A percentile compares a stretch with the other conserved stretches of the same genome.
Evolutionary conservation across 1,140 invertebrate species (phyloP).

Genomic region (Acromyrmex charruanus): DNA sequence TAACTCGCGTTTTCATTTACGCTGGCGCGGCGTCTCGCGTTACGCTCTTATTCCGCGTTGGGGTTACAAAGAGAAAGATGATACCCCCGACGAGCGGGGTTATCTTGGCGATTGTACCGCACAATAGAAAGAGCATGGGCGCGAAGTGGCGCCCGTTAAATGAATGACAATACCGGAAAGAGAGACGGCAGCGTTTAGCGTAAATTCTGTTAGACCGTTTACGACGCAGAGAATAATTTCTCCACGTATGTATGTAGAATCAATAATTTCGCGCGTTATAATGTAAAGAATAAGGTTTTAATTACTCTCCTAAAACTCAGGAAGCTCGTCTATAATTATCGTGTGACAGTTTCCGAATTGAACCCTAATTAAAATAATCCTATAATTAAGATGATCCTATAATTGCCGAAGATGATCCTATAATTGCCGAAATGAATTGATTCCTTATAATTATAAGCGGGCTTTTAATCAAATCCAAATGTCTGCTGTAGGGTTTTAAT

Average conservation of each 20-base stretch:
- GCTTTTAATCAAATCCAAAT: neutral
- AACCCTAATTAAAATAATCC: neutral
- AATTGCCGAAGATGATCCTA: neutral
- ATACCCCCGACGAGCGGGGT: conserved; percentile 58
- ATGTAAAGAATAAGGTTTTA: neutral
- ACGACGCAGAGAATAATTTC: conserved; percentile 43
- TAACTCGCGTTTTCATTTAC: conserved; percentile 12
- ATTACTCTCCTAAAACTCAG: neutral
- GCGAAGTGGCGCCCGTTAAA: conserved; percentile 59
- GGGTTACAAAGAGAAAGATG: conserved; percentile 68
- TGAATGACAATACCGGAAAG: conserved; percentile 45
- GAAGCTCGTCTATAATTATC: conserved; percentile 8
- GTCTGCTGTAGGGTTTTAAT: neutral
- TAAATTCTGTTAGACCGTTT: conserved; percentile 40
- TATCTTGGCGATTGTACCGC: conserved; percentile 54
- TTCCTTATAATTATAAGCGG: neutral
- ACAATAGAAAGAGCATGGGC: conserved; percentile 30
- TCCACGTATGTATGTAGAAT: conserved; percentile 5
- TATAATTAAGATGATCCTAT: no score
- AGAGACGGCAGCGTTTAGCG: conserved; percentile 51
- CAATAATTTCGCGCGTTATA: neutral
- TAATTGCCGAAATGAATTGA: neutral
- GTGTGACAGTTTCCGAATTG: neutral
- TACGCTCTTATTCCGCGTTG: conserved; percentile 57
- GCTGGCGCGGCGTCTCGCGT: conserved; percentile 57